A percentile compares a stretch with the other conserved stretches of the same genome.
phyloP scores from a whole-genome alignment of 2,797 vertebrate genomes.

The Anabas testudineus region DNA sequence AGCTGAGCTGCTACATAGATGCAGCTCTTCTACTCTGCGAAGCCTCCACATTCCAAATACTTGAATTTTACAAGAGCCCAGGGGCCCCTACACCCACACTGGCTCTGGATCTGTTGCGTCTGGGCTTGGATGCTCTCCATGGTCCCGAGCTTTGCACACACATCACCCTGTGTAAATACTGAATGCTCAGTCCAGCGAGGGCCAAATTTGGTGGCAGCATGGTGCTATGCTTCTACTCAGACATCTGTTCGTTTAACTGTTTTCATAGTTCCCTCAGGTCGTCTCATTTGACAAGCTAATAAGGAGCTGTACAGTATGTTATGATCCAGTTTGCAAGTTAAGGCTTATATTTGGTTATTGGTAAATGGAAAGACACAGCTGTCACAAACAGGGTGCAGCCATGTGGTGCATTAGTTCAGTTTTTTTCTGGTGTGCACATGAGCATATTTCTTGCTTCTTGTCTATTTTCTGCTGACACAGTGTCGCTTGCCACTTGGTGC shows the following conservation, averaged over 20 bases:
- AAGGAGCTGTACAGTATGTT: slow-evolving; percentile 7
- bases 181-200: slow-evolving; percentile 25
- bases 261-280: slow-evolving; percentile 44
- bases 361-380: slow-evolving; percentile 2
- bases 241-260: slow-evolving; percentile 70
- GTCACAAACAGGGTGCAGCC: slow-evolving; percentile 29
- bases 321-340: slow-evolving; percentile 14
- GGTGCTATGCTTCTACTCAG: slow-evolving; percentile 42
- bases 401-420: slow-evolving; percentile 7
- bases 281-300: slow-evolving; percentile 53
- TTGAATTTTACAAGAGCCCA: slow-evolving; percentile 70
- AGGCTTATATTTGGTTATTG: slow-evolving; percentile 4
- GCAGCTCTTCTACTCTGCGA: slow-evolving; percentile 48
- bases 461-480: slow-evolving; percentile 47
- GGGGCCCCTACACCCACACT: slow-evolving; percentile 57
- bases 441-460: slow-evolving; percentile 19
- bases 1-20: slow-evolving; percentile 49
- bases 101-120: slow-evolving; percentile 54
- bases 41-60: slow-evolving; percentile 61
- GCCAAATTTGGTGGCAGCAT: slow-evolving; percentile 48
- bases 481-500: slow-evolving; percentile 35
- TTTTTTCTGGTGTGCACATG: neutral
- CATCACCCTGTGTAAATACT: slow-evolving; percentile 69
- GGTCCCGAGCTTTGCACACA: slow-evolving; percentile 48
- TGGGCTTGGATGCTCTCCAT: slow-evolving; percentile 65